These are phyloP conservation scores for Vesta saturnalis DNA, from an alignment of 2,888 invertebrate species.

Conservation along the genomic window DNA sequence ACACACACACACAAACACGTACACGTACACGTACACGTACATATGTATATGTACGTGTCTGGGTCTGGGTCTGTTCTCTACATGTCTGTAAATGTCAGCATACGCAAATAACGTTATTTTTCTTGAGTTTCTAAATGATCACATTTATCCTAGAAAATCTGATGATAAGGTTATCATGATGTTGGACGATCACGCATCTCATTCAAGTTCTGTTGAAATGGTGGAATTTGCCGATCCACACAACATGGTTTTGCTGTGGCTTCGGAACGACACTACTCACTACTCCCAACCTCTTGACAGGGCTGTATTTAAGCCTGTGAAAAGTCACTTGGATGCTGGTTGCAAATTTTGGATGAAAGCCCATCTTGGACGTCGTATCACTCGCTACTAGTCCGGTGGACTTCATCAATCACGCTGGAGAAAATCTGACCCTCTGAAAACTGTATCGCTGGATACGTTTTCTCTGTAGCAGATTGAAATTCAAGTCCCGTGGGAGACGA, in stretches of 20 bases:
- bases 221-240: too few species aligned
- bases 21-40: too few species aligned
- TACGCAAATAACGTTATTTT: not conserved
- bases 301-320: not conserved
- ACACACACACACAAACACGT: too few species aligned
- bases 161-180: not conserved
- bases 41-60: too few species aligned
- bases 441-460: not conserved
- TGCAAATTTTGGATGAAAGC: conserved; percentile 1
- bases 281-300: conserved; percentile 2
- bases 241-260: too few species aligned
- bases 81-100: not conserved
- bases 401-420: not conserved
- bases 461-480: not conserved
- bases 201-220: conserved; percentile 3
- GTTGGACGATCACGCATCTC: not conserved
- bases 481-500: not conserved
- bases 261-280: not conserved
- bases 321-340: not conserved
- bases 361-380: conserved; percentile 2
- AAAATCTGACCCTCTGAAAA: conserved; percentile 4
- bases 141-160: not conserved
- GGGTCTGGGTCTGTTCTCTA: not conserved
- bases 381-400: not conserved
- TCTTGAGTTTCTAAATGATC: not conserved